Conservation (phyloP, 2,113 vertebrate species). For the Hemichromis elongatus region DNA sequence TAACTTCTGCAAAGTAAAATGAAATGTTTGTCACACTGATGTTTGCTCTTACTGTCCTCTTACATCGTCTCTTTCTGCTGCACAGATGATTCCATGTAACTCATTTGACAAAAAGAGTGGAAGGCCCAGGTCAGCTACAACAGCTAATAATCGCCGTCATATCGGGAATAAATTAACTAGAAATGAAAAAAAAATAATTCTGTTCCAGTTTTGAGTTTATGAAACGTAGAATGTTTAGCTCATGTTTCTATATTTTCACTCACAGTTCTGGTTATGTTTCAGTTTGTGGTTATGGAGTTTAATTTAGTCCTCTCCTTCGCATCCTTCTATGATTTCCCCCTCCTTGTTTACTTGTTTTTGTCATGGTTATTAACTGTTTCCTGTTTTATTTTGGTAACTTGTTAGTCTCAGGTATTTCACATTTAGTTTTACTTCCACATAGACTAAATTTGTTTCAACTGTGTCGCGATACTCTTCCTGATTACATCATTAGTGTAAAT, state of each 20-base stretch:
- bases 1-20: neutral
- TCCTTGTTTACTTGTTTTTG: neutral
- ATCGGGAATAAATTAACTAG: neutral
- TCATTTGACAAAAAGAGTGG: neutral
- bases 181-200: neutral
- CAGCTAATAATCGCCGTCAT: neutral
- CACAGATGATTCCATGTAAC: neutral
- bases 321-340: neutral
- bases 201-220: neutral
- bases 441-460: neutral
- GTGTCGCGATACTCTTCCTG: neutral
- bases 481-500: neutral
- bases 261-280: neutral
- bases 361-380: neutral
- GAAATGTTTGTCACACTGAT: neutral
- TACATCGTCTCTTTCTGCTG: neutral
- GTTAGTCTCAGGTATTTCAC: neutral
- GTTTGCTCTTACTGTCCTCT: neutral
- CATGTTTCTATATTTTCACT: neutral
- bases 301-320: neutral
- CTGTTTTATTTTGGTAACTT: neutral
- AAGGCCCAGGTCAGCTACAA: neutral
- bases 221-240: neutral
- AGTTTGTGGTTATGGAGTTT: neutral
- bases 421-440: neutral